Conservation (phyloP, 1,140 invertebrate genomes). For the Saxidomus purpurata region DNA sequence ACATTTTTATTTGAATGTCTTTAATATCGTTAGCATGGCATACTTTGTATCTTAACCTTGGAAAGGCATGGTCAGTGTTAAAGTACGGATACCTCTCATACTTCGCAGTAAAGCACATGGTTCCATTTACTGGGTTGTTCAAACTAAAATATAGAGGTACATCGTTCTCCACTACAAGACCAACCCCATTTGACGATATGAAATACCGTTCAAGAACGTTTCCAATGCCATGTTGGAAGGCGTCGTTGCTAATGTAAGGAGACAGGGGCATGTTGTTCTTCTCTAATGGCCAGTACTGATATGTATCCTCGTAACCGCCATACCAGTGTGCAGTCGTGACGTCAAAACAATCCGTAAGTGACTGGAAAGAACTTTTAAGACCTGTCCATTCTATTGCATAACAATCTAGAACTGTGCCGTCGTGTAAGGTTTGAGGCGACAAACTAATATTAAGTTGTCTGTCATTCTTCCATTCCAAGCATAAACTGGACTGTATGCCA, state of each 20-base stretch:
- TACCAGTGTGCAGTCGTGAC: conserved; percentile 76
- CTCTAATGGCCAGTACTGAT: conserved; percentile 86
- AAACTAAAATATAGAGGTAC: conserved; percentile 81
- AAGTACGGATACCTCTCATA: conserved; percentile 73
- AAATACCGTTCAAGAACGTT: conserved; percentile 78
- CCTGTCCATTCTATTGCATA: conserved; percentile 69
- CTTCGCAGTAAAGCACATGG: conserved; percentile 75
- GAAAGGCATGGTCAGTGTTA: conserved; percentile 42
- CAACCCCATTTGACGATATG: conserved; percentile 80
- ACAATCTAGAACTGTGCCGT: conserved; percentile 41
- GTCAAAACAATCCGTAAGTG: conserved; percentile 78
- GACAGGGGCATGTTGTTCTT: conserved; percentile 72
- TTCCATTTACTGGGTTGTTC: conserved; percentile 71
- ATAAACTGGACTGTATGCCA: neutral
- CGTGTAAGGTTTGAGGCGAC: neutral
- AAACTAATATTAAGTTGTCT: neutral
- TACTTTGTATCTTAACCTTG: conserved; percentile 75
- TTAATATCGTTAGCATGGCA: conserved; percentile 71
- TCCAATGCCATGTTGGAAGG: conserved; percentile 63
- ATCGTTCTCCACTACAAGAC: conserved; percentile 77
- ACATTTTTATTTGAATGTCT: conserved; percentile 73
- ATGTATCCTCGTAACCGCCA: conserved; percentile 84
- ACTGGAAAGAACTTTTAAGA: conserved; percentile 56
- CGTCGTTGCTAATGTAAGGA: conserved; percentile 70
- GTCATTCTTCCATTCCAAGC: conserved; percentile 29